Percentiles rank a stretch among this genome's conserved stretches.
phyloP scores from a whole-genome alignment of 2,113 vertebrate genomes.

The Anser cygnoides region DNA sequence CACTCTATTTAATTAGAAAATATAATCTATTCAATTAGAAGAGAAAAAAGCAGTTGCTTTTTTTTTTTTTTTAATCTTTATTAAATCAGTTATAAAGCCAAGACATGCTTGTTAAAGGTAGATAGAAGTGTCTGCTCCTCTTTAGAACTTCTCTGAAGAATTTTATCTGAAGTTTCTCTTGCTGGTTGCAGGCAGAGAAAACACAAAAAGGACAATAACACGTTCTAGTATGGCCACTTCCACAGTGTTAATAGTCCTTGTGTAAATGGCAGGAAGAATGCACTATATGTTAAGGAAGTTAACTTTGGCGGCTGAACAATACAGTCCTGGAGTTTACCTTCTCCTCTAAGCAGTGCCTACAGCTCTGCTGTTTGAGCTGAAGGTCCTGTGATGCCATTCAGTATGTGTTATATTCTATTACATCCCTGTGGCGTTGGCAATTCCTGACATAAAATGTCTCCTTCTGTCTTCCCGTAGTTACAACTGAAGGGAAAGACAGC shows the following conservation, averaged over 20 bases:
- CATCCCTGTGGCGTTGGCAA: neutral
- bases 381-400: too few species aligned
- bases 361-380: neutral
- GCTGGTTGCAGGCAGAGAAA: neutral
- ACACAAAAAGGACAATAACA: neutral
- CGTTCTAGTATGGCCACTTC: neutral
- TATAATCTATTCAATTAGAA: neutral
- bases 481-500: neutral
- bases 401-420: accelerated
- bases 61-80: neutral
- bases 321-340: neutral
- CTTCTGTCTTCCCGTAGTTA: neutral
- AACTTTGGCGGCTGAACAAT: neutral
- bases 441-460: neutral
- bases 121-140: neutral
- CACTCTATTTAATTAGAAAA: neutral
- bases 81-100: neutral
- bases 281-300: neutral
- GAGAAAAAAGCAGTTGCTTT: neutral
- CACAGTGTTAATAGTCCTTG: neutral
- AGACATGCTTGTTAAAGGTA: neutral
- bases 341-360: neutral
- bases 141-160: neutral
- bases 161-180: neutral
- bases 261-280: neutral